Evolutionary conservation across 2,888 invertebrate genomes (phyloP), one percentile per base, ranked within the genome.

Genomic region (Vesta saturnalis): DNA sequence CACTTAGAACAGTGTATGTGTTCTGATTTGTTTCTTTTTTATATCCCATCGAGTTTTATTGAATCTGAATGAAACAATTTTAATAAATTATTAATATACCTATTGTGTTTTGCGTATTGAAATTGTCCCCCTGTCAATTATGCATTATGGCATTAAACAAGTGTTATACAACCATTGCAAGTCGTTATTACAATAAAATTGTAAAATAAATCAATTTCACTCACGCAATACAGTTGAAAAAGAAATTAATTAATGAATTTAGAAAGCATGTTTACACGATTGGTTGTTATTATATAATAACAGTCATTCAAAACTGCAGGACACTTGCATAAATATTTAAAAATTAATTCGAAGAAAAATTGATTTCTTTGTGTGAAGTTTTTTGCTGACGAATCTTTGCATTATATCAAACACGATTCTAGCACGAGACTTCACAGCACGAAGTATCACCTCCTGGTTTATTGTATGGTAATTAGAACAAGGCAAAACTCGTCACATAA

Each of bases 381-480:
- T 66, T 66, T 47, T 56, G 69, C 65, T 70, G 74, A 75, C 73
- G 74, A 74, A 76, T 75, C 71, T 71, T 72, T n/a, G 70, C 64
- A 62, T 67, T 58, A 70, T 71, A 71, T 19, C 18, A 64, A 54
- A 18, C 22, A 47, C 23, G 18, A 59, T 57, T 71, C 65, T 66
- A 76, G 77, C 77, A 78, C 77, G 78, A 78, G 77, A 77, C 74
- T 74, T 70, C 75, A 57, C 77, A 73, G 74, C 76, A 70, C 80
- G 81, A 77, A 75, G 77, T 78, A 79, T 76, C 81, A 81, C 80
- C 80, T 81, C 80, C 79, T 72, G 78, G 74, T 74, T 77, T 73
- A 81, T 81, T 80, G 81, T 81, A 81, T 81, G 82, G 72, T 81
- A 82, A 82, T 80, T 80, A 80, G 77, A 79, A 80, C 80, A 79